Evolutionary conservation across 2,797 vertebrate species (phyloP).

Genomic region (Pachyuromys duprasi): DNA sequence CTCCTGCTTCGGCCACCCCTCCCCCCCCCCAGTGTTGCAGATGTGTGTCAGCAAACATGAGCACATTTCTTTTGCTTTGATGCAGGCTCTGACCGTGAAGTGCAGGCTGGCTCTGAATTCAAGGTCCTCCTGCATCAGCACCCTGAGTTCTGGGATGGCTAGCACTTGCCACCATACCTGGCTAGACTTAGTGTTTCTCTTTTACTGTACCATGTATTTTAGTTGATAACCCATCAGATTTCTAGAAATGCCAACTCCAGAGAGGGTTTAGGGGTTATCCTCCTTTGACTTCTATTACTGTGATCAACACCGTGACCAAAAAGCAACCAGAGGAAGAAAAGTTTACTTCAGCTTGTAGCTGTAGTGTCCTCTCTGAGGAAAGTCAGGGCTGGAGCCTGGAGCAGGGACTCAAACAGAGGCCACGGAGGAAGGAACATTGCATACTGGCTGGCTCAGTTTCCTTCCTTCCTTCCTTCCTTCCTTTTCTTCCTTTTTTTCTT

Average conservation of each 20-base stretch:
- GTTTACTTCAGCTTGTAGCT: neutral
- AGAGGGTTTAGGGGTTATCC: neutral
- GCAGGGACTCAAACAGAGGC: neutral
- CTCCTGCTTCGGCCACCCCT: neutral
- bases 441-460: neutral
- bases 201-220: neutral
- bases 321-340: too few relatives aligned
- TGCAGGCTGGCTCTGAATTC: neutral
- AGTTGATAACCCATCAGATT: neutral
- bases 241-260: neutral
- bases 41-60: neutral
- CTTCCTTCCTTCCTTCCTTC: too few relatives aligned
- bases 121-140: neutral
- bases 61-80: neutral
- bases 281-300: too few relatives aligned
- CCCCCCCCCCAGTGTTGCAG: neutral
- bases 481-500: too few relatives aligned
- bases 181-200: neutral
- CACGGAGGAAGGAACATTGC: neutral
- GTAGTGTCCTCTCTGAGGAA: neutral
- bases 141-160: neutral
- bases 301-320: neutral
- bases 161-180: neutral
- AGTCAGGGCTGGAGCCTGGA: neutral
- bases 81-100: neutral